Base-by-base conservation (phyloP, 2,888 invertebrate genomes). In the Neoaliturus tenellus region DNA sequence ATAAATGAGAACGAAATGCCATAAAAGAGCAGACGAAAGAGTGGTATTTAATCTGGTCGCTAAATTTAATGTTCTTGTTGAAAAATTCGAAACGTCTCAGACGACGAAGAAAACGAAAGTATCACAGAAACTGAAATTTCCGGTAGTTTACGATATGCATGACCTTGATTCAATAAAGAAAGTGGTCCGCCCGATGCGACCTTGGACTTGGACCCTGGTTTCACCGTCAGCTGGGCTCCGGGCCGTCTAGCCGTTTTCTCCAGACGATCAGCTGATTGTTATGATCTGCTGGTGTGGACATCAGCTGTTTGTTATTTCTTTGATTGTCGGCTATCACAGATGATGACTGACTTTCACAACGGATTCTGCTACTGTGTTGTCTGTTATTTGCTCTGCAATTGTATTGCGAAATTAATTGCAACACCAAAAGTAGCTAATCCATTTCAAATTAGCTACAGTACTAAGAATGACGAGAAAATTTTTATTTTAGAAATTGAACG, bases 251-350 rank as follows among this genome's bases (percentile, higher is more conserved):
- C 8, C 55, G 25, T 5, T 62, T 62, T 62, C 62, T 28, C 62
- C 28, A 28, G 62, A 62, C 31, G 51, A 51, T 20, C 51, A 62
- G 62, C 62, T 62, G 62, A 62, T 62, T 62, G 62, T 62, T 28
- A 31, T 14, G 28, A 62, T 62, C 28, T 28, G 62, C 62, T 62
- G 62, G 23, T 51, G 51, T 51, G 3, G 20, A 23, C 51, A 51
- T n/a, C 28, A 28, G 28, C 62, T 62, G 62, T 62, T 62, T 62
- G 62, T 62, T 62, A 31, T 62, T 62, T 62, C 62, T 62, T 25
- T 28, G 62, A 62, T 62, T 62, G 28, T 28, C 62, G 31, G 62
- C 62, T 28, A 28, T 62, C 28, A 3, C 28, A 62, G 25, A 62
- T 62, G 20, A 62, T 28, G 62, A 31, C 31, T 20, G 62, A 62